These are phyloP conservation scores for Amia ocellicauda DNA, from an alignment of 2,113 vertebrate genomes.

Conservation along the genomic window DNA sequence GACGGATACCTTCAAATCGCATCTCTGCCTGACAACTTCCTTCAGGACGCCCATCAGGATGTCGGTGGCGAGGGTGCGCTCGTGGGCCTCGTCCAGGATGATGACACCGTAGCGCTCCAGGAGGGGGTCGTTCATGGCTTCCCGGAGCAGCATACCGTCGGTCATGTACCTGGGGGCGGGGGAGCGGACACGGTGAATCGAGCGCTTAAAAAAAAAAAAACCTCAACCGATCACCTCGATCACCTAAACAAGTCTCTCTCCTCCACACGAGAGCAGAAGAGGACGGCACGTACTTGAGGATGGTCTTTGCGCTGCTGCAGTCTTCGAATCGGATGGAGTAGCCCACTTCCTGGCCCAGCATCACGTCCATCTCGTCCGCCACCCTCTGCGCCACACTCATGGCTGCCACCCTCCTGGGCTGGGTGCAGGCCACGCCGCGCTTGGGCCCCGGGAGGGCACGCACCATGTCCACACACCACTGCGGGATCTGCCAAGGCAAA, in stretches of 20 bases:
- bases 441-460: slow-evolving; percentile 79
- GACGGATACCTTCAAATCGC: slow-evolving; percentile 84
- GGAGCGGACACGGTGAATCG: too few species aligned
- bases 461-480: slow-evolving; percentile 96
- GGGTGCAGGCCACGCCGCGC: slow-evolving; percentile 90
- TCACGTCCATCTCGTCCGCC: slow-evolving; percentile 95
- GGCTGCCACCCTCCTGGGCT: slow-evolving; percentile 88
- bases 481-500: slow-evolving; percentile 76
- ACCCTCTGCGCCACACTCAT: slow-evolving; percentile 97
- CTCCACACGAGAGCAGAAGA: too few species aligned
- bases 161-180: slow-evolving; percentile 83
- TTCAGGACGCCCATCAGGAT: slow-evolving; percentile 96
- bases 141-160: slow-evolving; percentile 94
- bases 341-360: slow-evolving; percentile 95
- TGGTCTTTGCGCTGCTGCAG: slow-evolving; percentile 95
- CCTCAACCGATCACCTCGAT: too few species aligned
- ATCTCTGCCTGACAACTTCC: slow-evolving; percentile 87
- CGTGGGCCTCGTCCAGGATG: slow-evolving; percentile 94
- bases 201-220: too few species aligned
- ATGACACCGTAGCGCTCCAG: slow-evolving; percentile 93
- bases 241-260: too few species aligned
- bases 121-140: slow-evolving; percentile 96
- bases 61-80: slow-evolving; percentile 93
- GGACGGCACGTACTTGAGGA: slow-evolving; percentile 96
- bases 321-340: slow-evolving; percentile 97